Conservation (phyloP, 2,888 invertebrate species). For the Bombylius major region DNA sequence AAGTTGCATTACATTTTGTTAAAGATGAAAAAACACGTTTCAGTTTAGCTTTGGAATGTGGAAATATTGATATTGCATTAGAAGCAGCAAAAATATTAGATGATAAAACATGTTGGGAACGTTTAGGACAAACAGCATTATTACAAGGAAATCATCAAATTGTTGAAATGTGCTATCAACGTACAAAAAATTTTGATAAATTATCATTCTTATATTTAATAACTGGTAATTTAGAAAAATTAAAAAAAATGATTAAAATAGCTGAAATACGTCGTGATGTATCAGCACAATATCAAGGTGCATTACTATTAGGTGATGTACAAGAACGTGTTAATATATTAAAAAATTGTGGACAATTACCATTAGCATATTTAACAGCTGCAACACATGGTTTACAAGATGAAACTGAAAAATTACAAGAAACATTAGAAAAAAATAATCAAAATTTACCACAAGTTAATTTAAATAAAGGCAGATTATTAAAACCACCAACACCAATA, state of each 20-base stretch:
- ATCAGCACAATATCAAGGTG: conserved; percentile 94
- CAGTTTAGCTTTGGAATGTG: conserved; percentile 91
- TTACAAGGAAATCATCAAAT: conserved; percentile 89
- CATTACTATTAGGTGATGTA: conserved; percentile 83
- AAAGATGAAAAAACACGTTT: conserved; percentile 97
- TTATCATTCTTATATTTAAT: conserved; percentile 94
- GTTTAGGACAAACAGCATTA: conserved; percentile 84
- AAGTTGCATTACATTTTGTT: conserved; percentile 97
- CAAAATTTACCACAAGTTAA: conserved; percentile 58
- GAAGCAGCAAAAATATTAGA: conserved; percentile 93
- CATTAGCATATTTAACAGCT: conserved; percentile 88
- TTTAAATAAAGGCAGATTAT: conserved; percentile 53
- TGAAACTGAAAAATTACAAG: conserved; percentile 60
- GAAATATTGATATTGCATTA: conserved; percentile 93
- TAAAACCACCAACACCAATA: conserved; percentile 83
- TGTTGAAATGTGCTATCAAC: conserved; percentile 99
- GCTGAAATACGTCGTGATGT: conserved; percentile 96
- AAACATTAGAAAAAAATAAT: conserved; percentile 50
- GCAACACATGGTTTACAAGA: conserved; percentile 78
- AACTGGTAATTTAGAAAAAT: conserved; percentile 94
- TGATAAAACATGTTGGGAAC: conserved; percentile 92
- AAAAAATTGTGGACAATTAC: conserved; percentile 58
- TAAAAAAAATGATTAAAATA: conserved; percentile 98
- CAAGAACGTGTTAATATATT: conserved; percentile 76
- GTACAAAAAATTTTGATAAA: conserved; percentile 98